These are phyloP conservation scores for Caradrina clavipalpis DNA, from an alignment of 2,888 invertebrate genomes.

Conservation along the genomic window DNA sequence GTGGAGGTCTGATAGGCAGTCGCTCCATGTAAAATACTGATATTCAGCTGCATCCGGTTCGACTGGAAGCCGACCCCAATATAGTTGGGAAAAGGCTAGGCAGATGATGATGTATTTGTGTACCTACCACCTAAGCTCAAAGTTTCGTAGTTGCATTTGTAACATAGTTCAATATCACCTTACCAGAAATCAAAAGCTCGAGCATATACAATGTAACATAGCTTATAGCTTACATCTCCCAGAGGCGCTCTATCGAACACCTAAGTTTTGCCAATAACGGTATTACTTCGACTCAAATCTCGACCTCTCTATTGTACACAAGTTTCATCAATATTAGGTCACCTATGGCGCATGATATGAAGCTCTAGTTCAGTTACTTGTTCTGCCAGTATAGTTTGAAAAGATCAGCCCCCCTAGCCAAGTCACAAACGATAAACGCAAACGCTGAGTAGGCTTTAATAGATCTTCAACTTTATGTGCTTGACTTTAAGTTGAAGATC, in stretches of 20 bases:
- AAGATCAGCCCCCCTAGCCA: too few relatives aligned
- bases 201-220: neutral
- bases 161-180: neutral
- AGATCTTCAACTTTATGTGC: too few relatives aligned
- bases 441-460: too few relatives aligned
- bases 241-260: conserved; percentile 11
- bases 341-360: neutral
- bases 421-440: too few relatives aligned
- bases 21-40: too few relatives aligned
- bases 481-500: too few relatives aligned
- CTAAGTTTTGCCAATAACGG: conserved; percentile 24
- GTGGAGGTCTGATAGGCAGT: too few relatives aligned
- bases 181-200: neutral
- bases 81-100: too few relatives aligned
- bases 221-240: neutral
- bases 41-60: too few relatives aligned
- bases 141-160: neutral
- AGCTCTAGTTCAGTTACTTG: neutral
- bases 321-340: conserved; percentile 29
- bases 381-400: too few relatives aligned
- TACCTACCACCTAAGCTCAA: neutral
- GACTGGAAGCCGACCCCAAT: too few relatives aligned
- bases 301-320: conserved; percentile 14
- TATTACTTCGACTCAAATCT: conserved; percentile 30
- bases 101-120: too few relatives aligned